Evolutionary conservation across 1,140 invertebrate genomes (phyloP).

Genomic region (Cydia strobilella): DNA sequence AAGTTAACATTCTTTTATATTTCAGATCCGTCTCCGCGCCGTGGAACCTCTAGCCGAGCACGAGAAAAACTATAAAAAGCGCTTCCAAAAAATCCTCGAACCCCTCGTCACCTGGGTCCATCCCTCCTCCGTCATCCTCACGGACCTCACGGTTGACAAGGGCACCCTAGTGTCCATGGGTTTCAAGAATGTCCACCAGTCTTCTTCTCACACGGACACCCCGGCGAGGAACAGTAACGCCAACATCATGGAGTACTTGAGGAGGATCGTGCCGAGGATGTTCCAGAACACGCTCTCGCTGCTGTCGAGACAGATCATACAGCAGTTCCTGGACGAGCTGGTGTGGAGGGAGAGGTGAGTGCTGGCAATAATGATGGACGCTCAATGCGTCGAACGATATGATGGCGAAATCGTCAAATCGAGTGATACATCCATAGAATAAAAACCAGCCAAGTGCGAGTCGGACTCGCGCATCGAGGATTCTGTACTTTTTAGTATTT

Average conservation of each 20-base stretch:
- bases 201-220: slow-evolving; percentile 82
- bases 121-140: slow-evolving; percentile 87
- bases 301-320: slow-evolving; percentile 90
- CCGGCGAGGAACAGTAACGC: slow-evolving; percentile 84
- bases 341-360: slow-evolving; percentile 83
- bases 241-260: slow-evolving; percentile 92
- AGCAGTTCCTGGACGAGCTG: slow-evolving; percentile 93
- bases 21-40: slow-evolving; percentile 86
- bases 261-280: slow-evolving; percentile 92
- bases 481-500: too few relatives aligned
- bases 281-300: slow-evolving; percentile 93
- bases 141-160: slow-evolving; percentile 91
- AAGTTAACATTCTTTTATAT: slow-evolving; percentile 3
- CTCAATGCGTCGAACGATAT: too few relatives aligned
- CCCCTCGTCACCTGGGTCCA: slow-evolving; percentile 89
- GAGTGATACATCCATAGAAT: too few relatives aligned
- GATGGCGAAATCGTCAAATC: too few relatives aligned
- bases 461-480: too few relatives aligned
- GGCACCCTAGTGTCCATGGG: slow-evolving; percentile 87
- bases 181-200: slow-evolving; percentile 87
- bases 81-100: slow-evolving; percentile 89
- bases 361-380: too few relatives aligned
- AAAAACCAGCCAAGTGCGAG: too few relatives aligned
- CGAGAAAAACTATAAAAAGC: slow-evolving; percentile 88
- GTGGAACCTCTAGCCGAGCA: slow-evolving; percentile 89